Base-by-base conservation (phyloP, 2,113 vertebrate genomes). In the Hemibagrus wyckioides region DNA sequence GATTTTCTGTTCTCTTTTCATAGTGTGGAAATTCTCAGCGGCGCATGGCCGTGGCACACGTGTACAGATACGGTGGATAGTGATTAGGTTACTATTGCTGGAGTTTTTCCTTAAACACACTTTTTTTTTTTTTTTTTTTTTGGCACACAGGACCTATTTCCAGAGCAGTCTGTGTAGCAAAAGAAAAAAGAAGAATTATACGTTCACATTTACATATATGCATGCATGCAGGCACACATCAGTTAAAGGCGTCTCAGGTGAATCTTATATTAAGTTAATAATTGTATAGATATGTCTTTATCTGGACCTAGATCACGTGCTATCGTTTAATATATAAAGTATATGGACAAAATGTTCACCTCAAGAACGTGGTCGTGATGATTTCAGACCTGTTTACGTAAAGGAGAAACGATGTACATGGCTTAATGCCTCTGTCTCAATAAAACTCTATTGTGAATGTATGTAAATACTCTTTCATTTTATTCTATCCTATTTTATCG, bases 221-320 rank as follows among this genome's bases (percentile, higher is more conserved):
- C 84, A 88, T 77, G 56, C 85, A 83, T 57, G 33, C 84, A 80
- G 73, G 41, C 67, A 50, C 63, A 71, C 63, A 21, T 83, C 48
- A 50, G 50, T 52, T 83, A 83, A 63, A 83, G 57, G 86, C 57
- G 30, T 87, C 86, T 87, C 86, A 87, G 86, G 86, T 87, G 86
- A 77, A 65, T 52, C 80, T 65, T 86, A 5, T 82, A 71, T 65
- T 67, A 80, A 56, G 48, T 85, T 50, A 77, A 73, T 57, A 82
- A 82, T 73, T 76, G 41, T 83, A 79, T 83, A 83, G 71, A 83
- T 33, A 65, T 83, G n/a, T 56, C 21, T 87, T 41, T 83, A 83
- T 87, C 33, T 65, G 71, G 69, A 75, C 28, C 54, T 57, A 44
- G 77, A 48, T 82, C 56, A 85, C 54, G 41, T 86, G 44, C 76